These are phyloP conservation scores for Galemys pyrenaicus DNA, from an alignment of 2,113 vertebrate species.

Conservation along the genomic window DNA sequence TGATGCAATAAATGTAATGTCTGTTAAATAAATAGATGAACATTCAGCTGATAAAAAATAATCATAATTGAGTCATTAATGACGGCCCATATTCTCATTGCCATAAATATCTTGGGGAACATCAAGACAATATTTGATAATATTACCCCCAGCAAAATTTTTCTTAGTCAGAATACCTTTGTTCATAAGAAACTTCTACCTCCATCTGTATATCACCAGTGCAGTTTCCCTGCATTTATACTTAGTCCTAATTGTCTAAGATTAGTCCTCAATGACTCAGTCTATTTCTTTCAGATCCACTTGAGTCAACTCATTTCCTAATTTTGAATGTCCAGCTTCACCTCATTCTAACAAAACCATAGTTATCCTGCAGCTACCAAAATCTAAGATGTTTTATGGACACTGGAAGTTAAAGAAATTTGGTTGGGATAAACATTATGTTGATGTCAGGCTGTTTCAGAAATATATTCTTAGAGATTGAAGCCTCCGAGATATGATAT, in stretches of 20 bases:
- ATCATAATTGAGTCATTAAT: neutral
- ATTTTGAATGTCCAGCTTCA: neutral
- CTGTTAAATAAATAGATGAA: neutral
- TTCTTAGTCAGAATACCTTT: neutral
- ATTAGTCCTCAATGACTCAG: neutral
- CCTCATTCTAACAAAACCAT: neutral
- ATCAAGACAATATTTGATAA: slow-evolving; percentile 15
- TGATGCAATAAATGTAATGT: neutral
- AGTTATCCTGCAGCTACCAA: neutral
- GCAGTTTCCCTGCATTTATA: neutral
- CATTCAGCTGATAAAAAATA: neutral
- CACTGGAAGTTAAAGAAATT: neutral
- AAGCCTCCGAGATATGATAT: neutral
- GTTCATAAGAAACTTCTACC: slow-evolving; percentile 22
- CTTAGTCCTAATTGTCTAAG: slow-evolving; percentile 20
- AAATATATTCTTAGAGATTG: neutral
- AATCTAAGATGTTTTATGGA: neutral
- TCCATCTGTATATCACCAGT: neutral
- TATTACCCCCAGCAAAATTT: neutral
- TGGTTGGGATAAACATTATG: neutral
- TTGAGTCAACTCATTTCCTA: neutral
- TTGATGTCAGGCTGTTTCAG: slow-evolving; percentile 14
- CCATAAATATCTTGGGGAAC: neutral
- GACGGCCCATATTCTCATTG: neutral
- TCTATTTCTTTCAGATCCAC: neutral